Base-by-base conservation (phyloP, 53 echinoderm and acorn worm species). In the Holothuria leucospilota region DNA sequence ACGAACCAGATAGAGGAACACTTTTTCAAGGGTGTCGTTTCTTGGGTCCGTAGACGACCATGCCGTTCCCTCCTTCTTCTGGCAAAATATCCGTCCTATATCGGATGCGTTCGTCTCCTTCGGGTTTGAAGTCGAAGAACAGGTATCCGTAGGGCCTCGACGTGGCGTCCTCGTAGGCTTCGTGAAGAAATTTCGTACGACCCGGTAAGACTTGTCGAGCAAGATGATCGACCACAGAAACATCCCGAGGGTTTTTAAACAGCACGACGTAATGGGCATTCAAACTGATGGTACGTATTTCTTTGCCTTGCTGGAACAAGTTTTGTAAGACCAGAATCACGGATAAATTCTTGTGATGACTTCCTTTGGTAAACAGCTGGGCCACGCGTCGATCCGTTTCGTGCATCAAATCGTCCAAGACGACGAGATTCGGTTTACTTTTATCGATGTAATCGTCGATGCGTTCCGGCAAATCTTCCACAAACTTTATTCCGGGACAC, bases 81-180 rank as follows among this genome's bases (percentile, higher is more conserved):
- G 88, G 71, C 42, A 89, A 84, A 20, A 89, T 59, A 61, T 89
- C 84, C 21, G 89, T 84, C 39, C 84, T 25, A 15, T 75, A 24
- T 74, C 89, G 39, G 84, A 89, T 89, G 6, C 84, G 53, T 23
- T 85, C 78, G 3, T 84, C 59, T 40, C 66, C 51, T n/a, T 62
- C 21, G 8, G 89, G 83, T 89, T 89, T 88, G 28, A 89, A 51
- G 42, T 89, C 89, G n/a, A 89, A 24, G 59, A 89, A 89, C 13
- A 89, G 66, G 69, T 89, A 89, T 26, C 73, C 89, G 23, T 53
- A 84, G 6, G 84, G 84, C 34, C 51, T 56, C 15, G 24, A 41
- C 10, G 89, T 84, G 4, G 89, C 84, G 42, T 89, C 78, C 11
- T 41, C 63, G 39, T 64, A 89, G 13, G 65, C 77, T 49, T 85